Conservation (phyloP, 2,888 invertebrate genomes). For the Sinodicranocentrus sp. region DNA sequence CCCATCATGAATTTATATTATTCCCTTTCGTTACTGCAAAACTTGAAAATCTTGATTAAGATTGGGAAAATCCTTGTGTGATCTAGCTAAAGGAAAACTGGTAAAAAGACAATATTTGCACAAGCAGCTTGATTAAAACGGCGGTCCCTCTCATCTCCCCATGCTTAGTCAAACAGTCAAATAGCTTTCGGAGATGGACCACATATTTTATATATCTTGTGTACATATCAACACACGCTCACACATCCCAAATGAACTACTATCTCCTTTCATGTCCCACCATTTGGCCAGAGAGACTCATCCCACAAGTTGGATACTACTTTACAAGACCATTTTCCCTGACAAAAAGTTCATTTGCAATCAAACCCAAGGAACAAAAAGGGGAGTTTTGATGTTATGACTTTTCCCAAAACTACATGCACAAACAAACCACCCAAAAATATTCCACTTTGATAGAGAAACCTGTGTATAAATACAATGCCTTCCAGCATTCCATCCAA, state of each 20-base stretch:
- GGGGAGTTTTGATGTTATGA: conserved; percentile 33
- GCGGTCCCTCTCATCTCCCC: conserved; percentile 34
- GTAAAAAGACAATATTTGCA: conserved; percentile 41
- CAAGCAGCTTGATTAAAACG: conserved; percentile 45
- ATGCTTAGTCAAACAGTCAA: neutral
- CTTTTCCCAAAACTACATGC: too few relatives aligned
- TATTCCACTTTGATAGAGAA: too few relatives aligned
- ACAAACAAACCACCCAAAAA: too few relatives aligned
- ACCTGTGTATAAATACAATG: too few relatives aligned
- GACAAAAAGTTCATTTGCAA: conserved; percentile 43
- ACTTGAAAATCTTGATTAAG: conserved; percentile 34
- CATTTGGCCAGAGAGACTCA: neutral
- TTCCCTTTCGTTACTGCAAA: neutral
- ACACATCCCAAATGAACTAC: neutral
- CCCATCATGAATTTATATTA: too few relatives aligned
- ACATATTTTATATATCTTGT: too few relatives aligned
- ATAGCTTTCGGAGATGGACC: conserved; percentile 8
- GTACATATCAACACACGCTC: neutral
- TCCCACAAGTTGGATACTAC: neutral
- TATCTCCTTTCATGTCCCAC: too few relatives aligned
- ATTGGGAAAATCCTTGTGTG: too few relatives aligned
- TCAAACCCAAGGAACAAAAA: conserved; percentile 17
- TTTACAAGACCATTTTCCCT: neutral
- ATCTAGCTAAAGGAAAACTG: too few relatives aligned
- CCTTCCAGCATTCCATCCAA: too few relatives aligned